These are phyloP conservation scores for Boloria selene DNA, from an alignment of 2,888 invertebrate species.

Conservation along the genomic window DNA sequence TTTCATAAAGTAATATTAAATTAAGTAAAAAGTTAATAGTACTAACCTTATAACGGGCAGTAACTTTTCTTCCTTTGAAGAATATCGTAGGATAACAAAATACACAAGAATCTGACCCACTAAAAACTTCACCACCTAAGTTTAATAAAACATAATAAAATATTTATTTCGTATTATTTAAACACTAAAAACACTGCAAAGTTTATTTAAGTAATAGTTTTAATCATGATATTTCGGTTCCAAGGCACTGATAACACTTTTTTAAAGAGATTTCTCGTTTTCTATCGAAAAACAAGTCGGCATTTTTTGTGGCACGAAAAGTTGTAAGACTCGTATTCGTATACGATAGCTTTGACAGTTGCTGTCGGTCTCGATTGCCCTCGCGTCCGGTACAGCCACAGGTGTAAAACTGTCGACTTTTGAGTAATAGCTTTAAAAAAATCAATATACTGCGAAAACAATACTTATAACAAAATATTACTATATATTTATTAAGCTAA, in stretches of 20 bases:
- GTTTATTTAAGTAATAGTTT: conserved; percentile 33
- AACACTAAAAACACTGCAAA: conserved; percentile 32
- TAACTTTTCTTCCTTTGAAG: conserved; percentile 32
- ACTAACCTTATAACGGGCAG: conserved; percentile 49
- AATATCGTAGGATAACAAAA: conserved; percentile 34
- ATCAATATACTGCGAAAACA: neutral
- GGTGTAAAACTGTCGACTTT: neutral
- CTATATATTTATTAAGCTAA: neutral
- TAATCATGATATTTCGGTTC: conserved; percentile 37
- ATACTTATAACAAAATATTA: neutral
- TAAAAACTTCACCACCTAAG: conserved; percentile 41
- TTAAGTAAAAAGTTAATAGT: conserved; percentile 7
- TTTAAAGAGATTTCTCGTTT: conserved; percentile 47
- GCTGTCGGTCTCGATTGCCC: conserved; percentile 29
- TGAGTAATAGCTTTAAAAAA: neutral
- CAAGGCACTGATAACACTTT: conserved; percentile 48
- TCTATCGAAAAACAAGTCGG: conserved; percentile 47
- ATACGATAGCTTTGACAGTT: conserved; percentile 36
- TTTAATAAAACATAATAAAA: conserved; percentile 37
- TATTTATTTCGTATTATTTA: conserved; percentile 36
- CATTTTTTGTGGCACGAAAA: conserved; percentile 44
- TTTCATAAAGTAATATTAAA: conserved; percentile 3
- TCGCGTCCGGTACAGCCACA: conserved; percentile 28
- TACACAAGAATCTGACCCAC: conserved; percentile 36
- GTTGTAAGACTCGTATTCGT: conserved; percentile 40